phyloP scores from a whole-genome alignment of 2,113 vertebrate genomes.

The Perca fluviatilis region DNA sequence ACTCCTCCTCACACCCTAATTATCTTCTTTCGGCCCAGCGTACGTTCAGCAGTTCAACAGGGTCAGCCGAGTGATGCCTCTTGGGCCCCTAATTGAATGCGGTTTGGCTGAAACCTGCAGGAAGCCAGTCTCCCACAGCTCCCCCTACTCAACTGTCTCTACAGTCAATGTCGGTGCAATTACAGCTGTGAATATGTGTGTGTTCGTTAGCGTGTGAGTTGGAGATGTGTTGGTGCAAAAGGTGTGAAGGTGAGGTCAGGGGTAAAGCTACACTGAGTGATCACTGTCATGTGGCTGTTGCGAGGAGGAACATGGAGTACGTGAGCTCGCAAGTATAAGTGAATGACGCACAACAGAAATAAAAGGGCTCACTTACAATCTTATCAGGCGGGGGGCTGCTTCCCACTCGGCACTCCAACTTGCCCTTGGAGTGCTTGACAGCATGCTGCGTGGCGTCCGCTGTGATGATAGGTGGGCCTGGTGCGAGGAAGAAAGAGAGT shows the following conservation, averaged over 20 bases:
- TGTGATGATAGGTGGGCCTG: constrained; percentile 91
- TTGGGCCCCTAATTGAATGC: constrained; percentile 73
- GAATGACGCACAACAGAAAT: constrained; percentile 35
- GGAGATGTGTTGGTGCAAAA: constrained; percentile 40
- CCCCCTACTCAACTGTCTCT: constrained; percentile 39
- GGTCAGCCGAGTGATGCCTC: constrained; percentile 75
- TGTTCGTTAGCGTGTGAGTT: constrained; percentile 35
- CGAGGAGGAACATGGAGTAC: background rate
- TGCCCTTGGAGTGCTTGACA: constrained; percentile 89
- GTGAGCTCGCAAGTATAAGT: constrained; percentile 27
- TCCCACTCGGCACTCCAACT: constrained; percentile 90
- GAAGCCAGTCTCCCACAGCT: constrained; percentile 44
- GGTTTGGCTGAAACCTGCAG: constrained; percentile 46
- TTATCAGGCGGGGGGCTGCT: constrained; percentile 90
- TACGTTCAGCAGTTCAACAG: constrained; percentile 68
- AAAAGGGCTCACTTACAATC: constrained; percentile 86
- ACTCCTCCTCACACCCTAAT: constrained; percentile 82
- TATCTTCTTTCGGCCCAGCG: constrained; percentile 74
- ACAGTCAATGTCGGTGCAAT: constrained; percentile 49
- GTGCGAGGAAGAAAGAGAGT: constrained; percentile 43
- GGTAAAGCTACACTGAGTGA: constrained; percentile 55
- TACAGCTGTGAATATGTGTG: constrained; percentile 54
- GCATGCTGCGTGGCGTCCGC: constrained; percentile 87
- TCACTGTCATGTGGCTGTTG: constrained; percentile 29
- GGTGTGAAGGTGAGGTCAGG: constrained; percentile 70